Evolutionary conservation across 1,140 invertebrate genomes (phyloP).

Genomic region (Drosophila arawakana): DNA sequence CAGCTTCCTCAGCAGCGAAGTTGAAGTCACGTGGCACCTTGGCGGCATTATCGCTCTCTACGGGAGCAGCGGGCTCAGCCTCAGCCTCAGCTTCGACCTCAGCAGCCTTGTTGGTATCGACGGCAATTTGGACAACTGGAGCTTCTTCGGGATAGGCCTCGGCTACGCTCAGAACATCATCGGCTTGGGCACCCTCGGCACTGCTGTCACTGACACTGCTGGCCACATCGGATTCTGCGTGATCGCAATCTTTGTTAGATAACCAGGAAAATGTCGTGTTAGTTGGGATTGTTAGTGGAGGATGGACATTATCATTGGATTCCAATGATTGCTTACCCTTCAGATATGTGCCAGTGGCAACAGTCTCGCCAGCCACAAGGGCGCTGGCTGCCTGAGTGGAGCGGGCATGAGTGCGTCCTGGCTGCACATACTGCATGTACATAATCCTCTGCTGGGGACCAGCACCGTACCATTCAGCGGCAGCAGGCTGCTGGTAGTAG

Average conservation of each 20-base stretch:
- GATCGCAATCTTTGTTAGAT: slow-evolving; percentile 82
- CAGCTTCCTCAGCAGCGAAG: slow-evolving; percentile 60
- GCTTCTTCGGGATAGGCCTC: slow-evolving; percentile 78
- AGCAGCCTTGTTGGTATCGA: slow-evolving; percentile 41
- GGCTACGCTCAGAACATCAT: slow-evolving; percentile 69
- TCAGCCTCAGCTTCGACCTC: slow-evolving; percentile 49
- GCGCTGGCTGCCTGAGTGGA: slow-evolving; percentile 79
- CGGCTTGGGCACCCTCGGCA: slow-evolving; percentile 55
- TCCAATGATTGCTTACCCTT: slow-evolving; percentile 63
- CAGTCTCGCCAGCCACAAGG: slow-evolving; percentile 77
- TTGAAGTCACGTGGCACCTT: slow-evolving; percentile 78
- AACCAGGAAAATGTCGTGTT: slow-evolving; percentile 10
- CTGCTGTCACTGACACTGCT: slow-evolving; percentile 42
- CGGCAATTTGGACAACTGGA: slow-evolving; percentile 64
- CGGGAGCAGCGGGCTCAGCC: slow-evolving; percentile 34
- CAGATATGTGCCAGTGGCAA: slow-evolving; percentile 81
- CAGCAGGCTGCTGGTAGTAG: slow-evolving; percentile 76
- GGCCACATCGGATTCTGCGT: slow-evolving; percentile 73
- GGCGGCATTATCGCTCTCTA: slow-evolving; percentile 63
- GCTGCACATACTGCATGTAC: slow-evolving; percentile 83
- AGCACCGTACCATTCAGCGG: slow-evolving; percentile 68
- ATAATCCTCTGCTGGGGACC: slow-evolving; percentile 78
- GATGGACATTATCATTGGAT: too few species aligned
- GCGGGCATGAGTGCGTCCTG: slow-evolving; percentile 69
- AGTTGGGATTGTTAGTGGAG: slow-evolving; percentile 45